Evolutionary conservation across 2,888 invertebrate species (phyloP), one percentile per base, ranked within the genome.

Genomic region (Mythimna loreyi): DNA sequence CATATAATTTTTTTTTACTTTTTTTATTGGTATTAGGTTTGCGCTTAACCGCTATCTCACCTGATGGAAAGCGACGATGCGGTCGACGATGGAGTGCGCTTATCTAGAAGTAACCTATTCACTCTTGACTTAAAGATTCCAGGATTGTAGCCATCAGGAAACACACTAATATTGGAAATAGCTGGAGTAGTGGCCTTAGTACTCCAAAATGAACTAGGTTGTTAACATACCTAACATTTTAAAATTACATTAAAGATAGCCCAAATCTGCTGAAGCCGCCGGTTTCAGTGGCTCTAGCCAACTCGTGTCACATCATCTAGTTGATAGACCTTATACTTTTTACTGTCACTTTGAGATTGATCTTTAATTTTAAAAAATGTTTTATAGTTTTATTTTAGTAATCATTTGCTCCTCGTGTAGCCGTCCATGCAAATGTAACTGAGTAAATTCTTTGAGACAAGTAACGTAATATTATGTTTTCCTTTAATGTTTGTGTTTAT

Each of bases 181-280:
- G 19, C 23, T 55, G 19, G 23, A 16, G n/a, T 23, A 33, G 40
- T 50, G 16, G 40, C 23, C n/a, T 8, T 28, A 40, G 28, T 50
- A 45, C 9, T 45, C 4, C 3, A 33, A 33, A 62, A 13, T 23
- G 19, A 23, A 23, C 11, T 65, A 16, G 33, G 21, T 28, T 40
- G 13, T 36, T 8, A 33, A 47, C n/a, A 47, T 13, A 66, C 66
- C 3, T n/a, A 28, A 30, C 9, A 30, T 40, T 30, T 50, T 30
- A 23, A 63, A 67, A 50, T 21, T 28, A 21, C 11, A 28, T 28
- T 50, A 66, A 30, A 28, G 52, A 50, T 50, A 50, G 7, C 13
- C 21, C 23, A n/a, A 50, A 23, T 13, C 55, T 45, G 21, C 56
- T 19, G 68, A 45, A 9, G 9, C 9, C 16, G n/a, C 13, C 23